These are phyloP conservation scores for Yponomeuta malinellus DNA, from an alignment of 2,888 invertebrate genomes.

Conservation along the genomic window DNA sequence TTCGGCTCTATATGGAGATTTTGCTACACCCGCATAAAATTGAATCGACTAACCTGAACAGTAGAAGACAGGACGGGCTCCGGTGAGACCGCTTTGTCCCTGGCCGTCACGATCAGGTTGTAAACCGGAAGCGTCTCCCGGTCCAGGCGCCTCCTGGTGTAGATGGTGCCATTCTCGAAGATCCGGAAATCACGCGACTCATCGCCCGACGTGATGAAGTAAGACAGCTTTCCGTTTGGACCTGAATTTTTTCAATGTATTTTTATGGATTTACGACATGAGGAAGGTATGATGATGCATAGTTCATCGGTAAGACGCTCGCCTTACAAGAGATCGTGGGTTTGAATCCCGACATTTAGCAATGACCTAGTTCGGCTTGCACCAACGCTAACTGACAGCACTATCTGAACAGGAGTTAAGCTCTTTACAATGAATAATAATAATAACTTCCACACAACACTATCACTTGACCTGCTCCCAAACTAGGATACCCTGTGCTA, in stretches of 20 bases:
- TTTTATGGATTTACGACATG: neutral
- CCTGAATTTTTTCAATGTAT: slow-evolving; percentile 66
- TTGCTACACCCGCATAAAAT: neutral
- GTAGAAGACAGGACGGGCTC: slow-evolving; percentile 87
- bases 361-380: too few relatives aligned
- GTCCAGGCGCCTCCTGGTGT: slow-evolving; percentile 84
- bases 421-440: too few relatives aligned
- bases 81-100: slow-evolving; percentile 85
- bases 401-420: too few relatives aligned
- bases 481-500: too few relatives aligned
- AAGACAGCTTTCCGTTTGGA: slow-evolving; percentile 88
- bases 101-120: slow-evolving; percentile 89
- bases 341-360: too few relatives aligned
- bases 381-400: too few relatives aligned
- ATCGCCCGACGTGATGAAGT: slow-evolving; percentile 89
- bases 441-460: too few relatives aligned
- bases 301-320: too few relatives aligned
- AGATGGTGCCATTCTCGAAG: slow-evolving; percentile 88
- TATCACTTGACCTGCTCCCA: too few relatives aligned
- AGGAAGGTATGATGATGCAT: too few relatives aligned
- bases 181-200: slow-evolving; percentile 88
- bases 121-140: slow-evolving; percentile 88
- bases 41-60: slow-evolving; percentile 79
- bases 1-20: too few relatives aligned
- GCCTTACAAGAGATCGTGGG: too few relatives aligned